Base-by-base conservation (phyloP, 2,113 vertebrate species). In the Brachyhypopomus occidentalis region DNA sequence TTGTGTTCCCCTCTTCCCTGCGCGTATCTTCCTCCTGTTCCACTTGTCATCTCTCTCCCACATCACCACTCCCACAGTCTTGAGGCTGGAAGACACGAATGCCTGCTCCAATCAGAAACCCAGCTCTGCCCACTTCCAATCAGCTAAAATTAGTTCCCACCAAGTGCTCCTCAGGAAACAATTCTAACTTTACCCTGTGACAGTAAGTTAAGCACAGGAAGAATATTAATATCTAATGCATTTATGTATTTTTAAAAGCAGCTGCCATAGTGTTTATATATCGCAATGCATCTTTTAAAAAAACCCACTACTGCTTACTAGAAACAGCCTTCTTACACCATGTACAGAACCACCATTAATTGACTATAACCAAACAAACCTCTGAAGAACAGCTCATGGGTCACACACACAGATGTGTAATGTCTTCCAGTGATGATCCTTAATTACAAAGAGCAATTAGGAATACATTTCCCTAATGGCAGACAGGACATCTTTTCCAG, bases 391-490 rank as follows among this genome's bases (percentile, higher is more conserved):
- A 36, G n/a, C 45, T 62, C 5, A 38, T 56, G 38, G 55, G 25
- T 78, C 52, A 30, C 76, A 72, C 30, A 71, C 58, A 23, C 64
- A 77, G 78, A 64, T 77, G 67, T 64, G n/a, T 84, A 85, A n/a
- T 75, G 83, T 87, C 56, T 89, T 87, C 83, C 69, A 75, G 77
- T 87, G 75, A 72, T 60, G 56, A 78, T 63, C 38, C 66, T 30
- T 87, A 92, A 91, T 90, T 89, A 84, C 82, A 89, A 84, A 45
- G 62, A 87, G 84, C 89, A 90, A 92, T 90, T 88, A 90, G 83
- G 84, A 90, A 86, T 77, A 86, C 34, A 88, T 88, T 88, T 88
- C 66, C 34, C 14, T 58, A 78, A 62, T 75, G 73, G 75, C 79
- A 75, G 83, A 86, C 72, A 84, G 86, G 78, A 75, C 73, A 55